phyloP scores from a whole-genome alignment of 2,113 vertebrate species.

The Albula goreensis region DNA sequence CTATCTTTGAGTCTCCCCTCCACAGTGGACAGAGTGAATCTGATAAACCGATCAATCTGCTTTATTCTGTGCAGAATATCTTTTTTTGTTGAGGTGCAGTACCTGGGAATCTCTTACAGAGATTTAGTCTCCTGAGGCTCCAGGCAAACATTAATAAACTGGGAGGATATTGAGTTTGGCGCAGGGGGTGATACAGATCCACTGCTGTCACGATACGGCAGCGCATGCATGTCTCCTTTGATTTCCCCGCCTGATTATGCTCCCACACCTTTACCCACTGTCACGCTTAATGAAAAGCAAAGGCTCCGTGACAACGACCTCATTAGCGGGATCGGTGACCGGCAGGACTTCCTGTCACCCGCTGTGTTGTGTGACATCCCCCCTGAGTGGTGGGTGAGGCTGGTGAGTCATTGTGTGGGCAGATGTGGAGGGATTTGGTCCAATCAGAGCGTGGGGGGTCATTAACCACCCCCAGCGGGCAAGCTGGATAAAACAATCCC shows the following conservation, averaged over 20 bases:
- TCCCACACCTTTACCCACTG: conserved; percentile 21
- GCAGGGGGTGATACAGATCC: conserved; percentile 31
- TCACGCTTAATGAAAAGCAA: neutral
- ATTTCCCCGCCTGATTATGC: conserved; percentile 34
- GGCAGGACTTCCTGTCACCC: neutral
- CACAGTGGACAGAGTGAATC: conserved; percentile 27
- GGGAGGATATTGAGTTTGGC: conserved; percentile 28
- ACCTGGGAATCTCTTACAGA: neutral
- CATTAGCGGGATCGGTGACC: neutral
- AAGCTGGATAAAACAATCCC: neutral
- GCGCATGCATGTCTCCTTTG: conserved; percentile 20
- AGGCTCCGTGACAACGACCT: conserved; percentile 12
- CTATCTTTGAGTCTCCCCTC: conserved; percentile 34
- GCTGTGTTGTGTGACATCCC: conserved; percentile 5
- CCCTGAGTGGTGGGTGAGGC: neutral
- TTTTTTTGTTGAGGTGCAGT: conserved; percentile 19
- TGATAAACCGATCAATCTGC: conserved; percentile 44
- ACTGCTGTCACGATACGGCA: conserved; percentile 29
- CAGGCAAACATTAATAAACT: conserved; percentile 5
- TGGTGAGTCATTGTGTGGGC: conserved; percentile 4
- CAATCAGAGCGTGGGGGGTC: neutral
- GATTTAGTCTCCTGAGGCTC: conserved; percentile 26
- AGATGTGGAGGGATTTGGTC: conserved; percentile 1
- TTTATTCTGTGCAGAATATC: conserved; percentile 40
- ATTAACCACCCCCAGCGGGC: neutral